Evolutionary conservation across 2,797 vertebrate species (phyloP).

Genomic region (Enteromius radiatus): DNA sequence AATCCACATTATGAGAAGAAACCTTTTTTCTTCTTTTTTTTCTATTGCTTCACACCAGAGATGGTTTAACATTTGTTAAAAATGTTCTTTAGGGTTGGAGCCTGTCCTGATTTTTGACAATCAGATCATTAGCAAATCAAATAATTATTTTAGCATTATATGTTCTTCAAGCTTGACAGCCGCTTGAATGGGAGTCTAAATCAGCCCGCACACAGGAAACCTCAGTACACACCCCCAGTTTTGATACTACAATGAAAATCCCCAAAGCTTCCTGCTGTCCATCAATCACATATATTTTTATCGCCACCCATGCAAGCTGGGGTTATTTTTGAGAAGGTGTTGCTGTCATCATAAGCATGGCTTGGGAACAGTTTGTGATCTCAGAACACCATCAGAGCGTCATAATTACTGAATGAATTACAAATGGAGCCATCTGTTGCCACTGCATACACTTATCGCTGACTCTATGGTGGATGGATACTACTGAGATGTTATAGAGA

Average conservation of each 20-base stretch:
- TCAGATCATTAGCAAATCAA: background rate
- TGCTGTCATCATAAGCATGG: slow-evolving; percentile 57
- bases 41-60: background rate
- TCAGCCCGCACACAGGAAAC: slow-evolving; percentile 46
- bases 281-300: slow-evolving; percentile 54
- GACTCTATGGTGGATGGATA: slow-evolving; percentile 32
- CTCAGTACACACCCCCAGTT: slow-evolving; percentile 29
- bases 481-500: slow-evolving; percentile 46
- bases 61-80: background rate
- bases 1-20: background rate
- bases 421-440: slow-evolving; percentile 58
- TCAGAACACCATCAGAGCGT: slow-evolving; percentile 42
- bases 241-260: slow-evolving; percentile 42
- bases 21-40: too few relatives aligned
- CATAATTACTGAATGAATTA: slow-evolving; percentile 51
- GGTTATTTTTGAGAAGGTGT: slow-evolving; percentile 54
- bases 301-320: slow-evolving; percentile 36
- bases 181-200: slow-evolving; percentile 31
- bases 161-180: background rate
- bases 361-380: slow-evolving; percentile 54
- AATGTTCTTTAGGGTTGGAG: background rate
- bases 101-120: background rate
- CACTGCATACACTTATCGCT: slow-evolving; percentile 26
- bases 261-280: slow-evolving; percentile 58
- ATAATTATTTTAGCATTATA: background rate